Percentiles rank a stretch among this genome's conserved stretches.
Evolutionary conservation across 2,797 vertebrate species (phyloP).

Genomic region (Loris lydekkerianus): DNA sequence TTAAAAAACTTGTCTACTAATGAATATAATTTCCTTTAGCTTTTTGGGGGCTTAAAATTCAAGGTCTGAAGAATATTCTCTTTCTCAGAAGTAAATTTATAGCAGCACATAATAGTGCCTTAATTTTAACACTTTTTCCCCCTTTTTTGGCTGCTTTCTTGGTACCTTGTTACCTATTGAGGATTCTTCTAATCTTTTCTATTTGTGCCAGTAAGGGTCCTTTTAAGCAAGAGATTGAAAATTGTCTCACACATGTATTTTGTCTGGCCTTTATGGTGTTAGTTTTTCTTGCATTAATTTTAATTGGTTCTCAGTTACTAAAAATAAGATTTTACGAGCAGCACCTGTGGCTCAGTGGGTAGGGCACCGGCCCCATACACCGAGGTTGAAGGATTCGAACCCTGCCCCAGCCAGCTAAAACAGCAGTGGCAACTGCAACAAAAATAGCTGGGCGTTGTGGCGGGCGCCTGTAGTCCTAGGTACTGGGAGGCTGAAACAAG

Average conservation of each 20-base stretch:
- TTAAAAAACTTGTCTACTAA: not conserved
- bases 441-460: too few species aligned
- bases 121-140: not conserved
- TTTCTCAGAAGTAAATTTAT: constrained; percentile 43
- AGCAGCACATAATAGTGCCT: not conserved
- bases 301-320: constrained; percentile 11
- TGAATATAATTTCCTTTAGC: constrained; percentile 52
- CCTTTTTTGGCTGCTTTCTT: constrained; percentile 30
- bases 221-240: constrained; percentile 9
- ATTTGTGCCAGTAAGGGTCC: constrained; percentile 29
- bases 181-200: not conserved
- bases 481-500: too few species aligned
- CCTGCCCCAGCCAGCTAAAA: too few species aligned
- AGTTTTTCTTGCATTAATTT: constrained; percentile 11
- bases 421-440: too few species aligned
- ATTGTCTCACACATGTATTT: constrained; percentile 5
- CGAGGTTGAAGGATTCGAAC: too few species aligned
- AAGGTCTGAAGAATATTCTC: constrained; percentile 38
- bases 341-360: too few species aligned
- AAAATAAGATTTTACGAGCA: not conserved
- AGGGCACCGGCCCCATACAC: too few species aligned
- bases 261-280: not conserved
- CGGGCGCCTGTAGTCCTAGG: too few species aligned
- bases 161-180: not conserved
- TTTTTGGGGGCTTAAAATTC: constrained; percentile 47